Conservation (phyloP, 2,888 invertebrate species). For the Platyscelio sp. region DNA sequence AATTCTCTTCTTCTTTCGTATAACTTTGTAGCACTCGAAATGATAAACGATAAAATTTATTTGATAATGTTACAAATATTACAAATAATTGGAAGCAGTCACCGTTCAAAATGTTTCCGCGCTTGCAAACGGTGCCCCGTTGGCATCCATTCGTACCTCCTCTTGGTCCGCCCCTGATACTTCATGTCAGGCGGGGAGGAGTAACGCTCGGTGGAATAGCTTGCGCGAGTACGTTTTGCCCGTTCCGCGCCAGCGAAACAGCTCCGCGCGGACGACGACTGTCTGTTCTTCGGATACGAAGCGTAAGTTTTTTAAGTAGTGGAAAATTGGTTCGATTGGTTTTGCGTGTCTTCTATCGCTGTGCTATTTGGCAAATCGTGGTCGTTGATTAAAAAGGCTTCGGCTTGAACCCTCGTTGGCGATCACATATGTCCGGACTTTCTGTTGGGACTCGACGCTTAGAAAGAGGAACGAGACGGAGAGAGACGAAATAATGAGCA, state of each 20-base stretch:
- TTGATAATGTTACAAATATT: too few species aligned
- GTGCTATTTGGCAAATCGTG: too few species aligned
- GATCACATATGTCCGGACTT: background rate
- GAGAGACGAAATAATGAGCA: background rate
- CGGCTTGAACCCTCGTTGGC: background rate
- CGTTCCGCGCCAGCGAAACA: constrained; percentile 84
- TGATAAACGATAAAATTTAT: too few species aligned
- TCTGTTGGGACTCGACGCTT: constrained; percentile 3
- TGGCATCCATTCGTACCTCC: too few species aligned
- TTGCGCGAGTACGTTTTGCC: constrained; percentile 82
- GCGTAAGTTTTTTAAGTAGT: constrained; percentile 80
- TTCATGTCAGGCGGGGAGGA: constrained; percentile 79
- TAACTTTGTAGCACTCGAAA: too few species aligned
- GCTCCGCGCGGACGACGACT: constrained; percentile 82
- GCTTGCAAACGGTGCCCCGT: too few species aligned
- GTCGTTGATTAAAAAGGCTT: too few species aligned
- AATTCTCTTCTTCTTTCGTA: too few species aligned
- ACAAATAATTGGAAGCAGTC: too few species aligned
- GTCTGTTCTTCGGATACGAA: constrained; percentile 83
- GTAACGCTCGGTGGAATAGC: constrained; percentile 84
- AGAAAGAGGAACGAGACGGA: background rate
- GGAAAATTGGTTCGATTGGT: constrained; percentile 13
- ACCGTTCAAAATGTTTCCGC: too few species aligned
- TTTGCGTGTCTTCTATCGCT: too few species aligned
- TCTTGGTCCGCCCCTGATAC: constrained; percentile 47